Base-by-base conservation (phyloP, 2,797 vertebrate species). In the Myotis pilosus region DNA sequence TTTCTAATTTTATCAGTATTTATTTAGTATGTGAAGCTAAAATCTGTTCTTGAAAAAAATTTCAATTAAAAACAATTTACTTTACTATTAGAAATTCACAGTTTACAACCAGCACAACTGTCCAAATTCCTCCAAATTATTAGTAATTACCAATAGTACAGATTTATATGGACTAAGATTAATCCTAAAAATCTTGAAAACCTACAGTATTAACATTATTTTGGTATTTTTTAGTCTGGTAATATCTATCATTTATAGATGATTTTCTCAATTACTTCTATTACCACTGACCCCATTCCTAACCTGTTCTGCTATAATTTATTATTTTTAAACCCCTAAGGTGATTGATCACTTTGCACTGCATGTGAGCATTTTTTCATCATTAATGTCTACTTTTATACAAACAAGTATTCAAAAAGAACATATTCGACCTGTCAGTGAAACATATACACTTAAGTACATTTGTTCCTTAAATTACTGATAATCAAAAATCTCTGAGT, bases 81-180 rank as follows among this genome's bases (percentile, higher is more conserved):
- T 93, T 93, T 1, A 97, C 87, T 97, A 95, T 97, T 96, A 97
- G 66, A 98, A 98, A 98, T 98, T 98, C 98, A 98, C 98, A 98
- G 97, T 97, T 98, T 98, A 92, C 66, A 97, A 95, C 85, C 95
- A 97, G 68, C 91, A 96, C 81, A 97, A 96, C 94, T 97, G 97
- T 85, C 69, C 89, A 96, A 96, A 96, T 96, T 97, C 97, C 96
- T 98, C 97, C 98, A 97, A 96, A 60, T 96, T 97, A 94, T 97
- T 38, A 97, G 74, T 96, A 97, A 97, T 97, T 96, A 98, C 92
- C 96, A 97, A 95, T 88, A 97, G 74, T 90, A 97, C 94, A 97
- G 93, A 97, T 92, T 96, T 94, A 95, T 78, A 76, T 94, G 87
- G 97, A 94, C 95, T 97, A 97, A 97, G 96, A 97, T 97, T 97